Evolutionary conservation across 2,113 vertebrate genomes (phyloP).

Genomic region (Typhlomys cinereus): DNA sequence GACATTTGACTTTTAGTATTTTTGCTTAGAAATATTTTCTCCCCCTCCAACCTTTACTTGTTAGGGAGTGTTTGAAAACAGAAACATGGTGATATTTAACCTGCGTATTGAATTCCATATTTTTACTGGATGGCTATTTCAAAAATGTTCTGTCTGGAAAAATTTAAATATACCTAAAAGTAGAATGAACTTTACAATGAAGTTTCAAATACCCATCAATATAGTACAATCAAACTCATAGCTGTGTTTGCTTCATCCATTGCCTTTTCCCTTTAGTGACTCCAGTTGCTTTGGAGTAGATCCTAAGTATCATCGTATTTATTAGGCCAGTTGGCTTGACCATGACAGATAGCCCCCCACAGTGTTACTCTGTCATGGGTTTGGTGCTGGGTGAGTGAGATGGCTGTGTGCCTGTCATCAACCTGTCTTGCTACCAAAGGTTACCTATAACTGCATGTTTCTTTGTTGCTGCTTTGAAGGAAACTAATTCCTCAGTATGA

Average conservation of each 20-base stretch:
- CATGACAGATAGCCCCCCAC: neutral
- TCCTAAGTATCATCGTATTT: neutral
- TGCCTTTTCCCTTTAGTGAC: neutral
- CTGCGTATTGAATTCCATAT: neutral
- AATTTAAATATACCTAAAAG: neutral
- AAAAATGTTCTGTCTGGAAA: neutral
- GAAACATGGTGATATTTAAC: neutral
- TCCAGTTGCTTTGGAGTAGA: neutral
- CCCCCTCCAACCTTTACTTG: neutral
- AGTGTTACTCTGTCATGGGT: neutral
- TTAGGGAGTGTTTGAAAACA: neutral
- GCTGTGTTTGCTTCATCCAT: neutral
- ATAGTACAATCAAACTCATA: neutral
- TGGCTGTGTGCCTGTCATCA: neutral
- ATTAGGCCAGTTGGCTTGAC: neutral
- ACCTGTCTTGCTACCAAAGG: neutral
- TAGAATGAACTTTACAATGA: neutral
- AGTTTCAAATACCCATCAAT: neutral
- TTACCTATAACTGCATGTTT: neutral
- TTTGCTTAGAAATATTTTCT: conserved; percentile 1
- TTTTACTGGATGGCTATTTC: neutral
- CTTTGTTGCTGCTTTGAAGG: neutral
- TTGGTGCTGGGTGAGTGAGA: neutral
- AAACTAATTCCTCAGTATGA: neutral
- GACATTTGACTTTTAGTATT: neutral